Evolutionary conservation across 2,797 vertebrate genomes (phyloP), one percentile per base, ranked within the genome.

Genomic region (Allochrocebus solatus): DNA sequence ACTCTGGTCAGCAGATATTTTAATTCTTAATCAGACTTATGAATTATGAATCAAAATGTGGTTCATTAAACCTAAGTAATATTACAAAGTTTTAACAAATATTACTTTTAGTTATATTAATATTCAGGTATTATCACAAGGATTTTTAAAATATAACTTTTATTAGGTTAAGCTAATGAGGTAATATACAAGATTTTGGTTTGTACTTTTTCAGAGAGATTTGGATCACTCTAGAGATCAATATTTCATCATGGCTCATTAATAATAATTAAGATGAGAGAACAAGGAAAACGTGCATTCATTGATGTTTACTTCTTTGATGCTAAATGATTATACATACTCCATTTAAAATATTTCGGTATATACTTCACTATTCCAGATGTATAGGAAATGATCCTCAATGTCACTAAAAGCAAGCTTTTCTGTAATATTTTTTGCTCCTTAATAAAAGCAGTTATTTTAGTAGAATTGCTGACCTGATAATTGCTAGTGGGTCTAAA

Each of bases 401-500:
- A 95, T 64, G 78, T 89, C 86, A 84, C 84, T 36, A 89, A 95
- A 94, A 83, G 80, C 28, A 79, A 91, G 94, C 88, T 88, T 80
- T 55, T 96, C 14, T 91, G 89, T 93, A 83, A 8, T 61, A 43
- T 92, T 19, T 21, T 78, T 94, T 53, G 26, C 0, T 96, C 70
- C 96, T 5, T 95, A 95, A 95, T 90, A 95, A 96, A 98, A 98
- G 74, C 75, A 91, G 92, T 97, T 96, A 98, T 85, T 89, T 97
- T 84, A 95, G 53, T 83, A 94, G 85, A 88, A 70, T 14, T 97
- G 88, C 94, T 98, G 95, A 97, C 96, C 96, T 78, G 74, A 83
- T 98, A 97, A 97, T 97, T 97, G 82, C 96, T 91, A 36, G 80
- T 84, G 76, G 57, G 79, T 96, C 96, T 95, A 97, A 98, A 97